Evolutionary conservation across 2,797 vertebrate species (phyloP).

Genomic region (Naso thynnoides): DNA sequence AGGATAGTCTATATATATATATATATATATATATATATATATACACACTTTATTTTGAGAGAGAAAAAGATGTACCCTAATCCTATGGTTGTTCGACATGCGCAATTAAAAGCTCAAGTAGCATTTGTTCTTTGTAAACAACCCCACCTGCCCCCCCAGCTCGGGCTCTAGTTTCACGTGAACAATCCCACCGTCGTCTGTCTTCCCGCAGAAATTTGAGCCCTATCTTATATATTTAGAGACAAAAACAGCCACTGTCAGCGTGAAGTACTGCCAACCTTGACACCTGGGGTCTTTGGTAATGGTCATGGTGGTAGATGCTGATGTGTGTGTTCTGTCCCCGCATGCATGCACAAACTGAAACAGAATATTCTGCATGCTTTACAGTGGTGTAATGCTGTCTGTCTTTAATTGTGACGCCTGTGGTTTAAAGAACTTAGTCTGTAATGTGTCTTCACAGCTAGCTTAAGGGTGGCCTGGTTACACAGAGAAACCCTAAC

Average conservation of each 20-base stretch:
- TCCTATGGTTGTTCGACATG: neutral
- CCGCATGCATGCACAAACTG: slow-evolving; percentile 12
- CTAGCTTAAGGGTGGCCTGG: slow-evolving; percentile 8
- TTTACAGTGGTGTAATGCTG: slow-evolving; percentile 27
- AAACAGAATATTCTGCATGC: slow-evolving; percentile 19
- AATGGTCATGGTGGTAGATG: slow-evolving; percentile 11
- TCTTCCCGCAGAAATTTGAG: slow-evolving; percentile 64
- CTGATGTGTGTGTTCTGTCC: slow-evolving; percentile 12
- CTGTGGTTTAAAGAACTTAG: slow-evolving; percentile 31
- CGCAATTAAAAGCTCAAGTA: neutral
- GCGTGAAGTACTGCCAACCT: slow-evolving; percentile 64
- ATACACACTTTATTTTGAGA: neutral
- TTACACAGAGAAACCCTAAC: slow-evolving; percentile 32
- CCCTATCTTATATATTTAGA: slow-evolving; percentile 72
- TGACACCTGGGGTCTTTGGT: slow-evolving; percentile 58
- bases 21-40: too few species aligned
- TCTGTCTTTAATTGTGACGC: slow-evolving; percentile 22
- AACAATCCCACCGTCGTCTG: slow-evolving; percentile 52
- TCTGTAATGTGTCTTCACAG: slow-evolving; percentile 25
- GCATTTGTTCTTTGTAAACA: slow-evolving; percentile 44
- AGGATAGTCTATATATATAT: too few species aligned
- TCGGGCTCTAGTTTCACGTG: slow-evolving; percentile 64
- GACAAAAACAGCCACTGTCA: slow-evolving; percentile 70
- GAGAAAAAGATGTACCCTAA: neutral
- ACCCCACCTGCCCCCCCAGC: slow-evolving; percentile 52